Evolutionary conservation across 1,140 invertebrate species (phyloP), one percentile per base, ranked within the genome.

Genomic region (Heliconius hermathena): DNA sequence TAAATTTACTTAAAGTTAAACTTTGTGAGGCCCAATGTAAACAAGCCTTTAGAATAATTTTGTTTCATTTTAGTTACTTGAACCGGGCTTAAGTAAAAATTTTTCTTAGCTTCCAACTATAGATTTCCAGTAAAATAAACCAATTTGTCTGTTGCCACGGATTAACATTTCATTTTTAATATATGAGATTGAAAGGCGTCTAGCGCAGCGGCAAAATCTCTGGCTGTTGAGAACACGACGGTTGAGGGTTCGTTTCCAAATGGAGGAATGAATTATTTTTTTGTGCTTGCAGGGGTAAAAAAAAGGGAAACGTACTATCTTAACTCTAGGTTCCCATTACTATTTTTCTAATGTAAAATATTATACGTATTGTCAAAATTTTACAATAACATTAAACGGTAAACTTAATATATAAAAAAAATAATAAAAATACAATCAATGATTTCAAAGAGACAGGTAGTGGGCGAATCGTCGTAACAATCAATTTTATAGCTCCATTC

Each of bases 1-100:
- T 22, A 22, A 57, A 57, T 57, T 57, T n/a, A 57, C 54, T 57
- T 57, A 57, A 57, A 57, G 54, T 57, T 9, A 57, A 57, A 57
- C n/a, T 22, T 57, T 57, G n/a, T 9, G n/a, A 57, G 54, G 54
- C 54, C 54, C 54, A 22, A 8, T 71, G 75, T 71, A 71, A 71
- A 33, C 33, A 52, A 38, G 11, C 11, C 75, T 26, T 77, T 52
- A 70, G 49, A 49, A n/a, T 71, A 71, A 49, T 46, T 66, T 73
- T 57, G 71, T 70, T 82, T 83, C 87, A 88, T 87, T 90, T 88
- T 85, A 29, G 86, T 83, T 76, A 78, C 78, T 86, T 82, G 80
- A 84, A 82, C 78, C 80, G 77, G 81, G 82, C 86, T 87, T 83
- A 80, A 80, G 73, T 80, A 78, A 60, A 81, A 88, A 89, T 88